Evolutionary conservation across 92 coral and sea anemone genomes (phyloP), one percentile per base, ranked within the genome.

Genomic region (Epizoanthus scotinus): DNA sequence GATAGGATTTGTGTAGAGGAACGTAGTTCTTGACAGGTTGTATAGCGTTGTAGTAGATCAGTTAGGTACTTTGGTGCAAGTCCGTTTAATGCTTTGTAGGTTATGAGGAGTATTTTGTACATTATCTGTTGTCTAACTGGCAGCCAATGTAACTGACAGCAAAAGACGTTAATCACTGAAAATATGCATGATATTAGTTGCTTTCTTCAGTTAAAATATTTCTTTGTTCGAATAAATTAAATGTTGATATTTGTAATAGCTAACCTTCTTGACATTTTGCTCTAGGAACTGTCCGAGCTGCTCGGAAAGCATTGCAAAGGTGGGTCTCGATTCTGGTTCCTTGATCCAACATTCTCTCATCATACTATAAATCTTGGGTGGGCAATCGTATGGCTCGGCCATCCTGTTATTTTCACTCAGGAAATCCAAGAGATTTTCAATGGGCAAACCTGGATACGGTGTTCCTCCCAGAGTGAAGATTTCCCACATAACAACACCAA

Each of bases 401-500:
- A 91, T 91, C 17, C 94, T 87, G 78, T 88, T 91, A 47, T 89
- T 90, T 78, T 85, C 89, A 29, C 60, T 82, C 64, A 91, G 58
- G 61, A 84, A 91, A 82, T 91, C 94, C 36, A 91, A 67, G 34
- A 91, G 85, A 25, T 91, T 72, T 34, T 91, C 94, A 19, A 83
- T 83, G 21, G 94, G 94, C 27, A 91, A 50, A 14, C 91, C 84
- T 28, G 94, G 94, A 27, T 91, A 91, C 10, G 94, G 94, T 19
- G 90, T 88, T 8, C 94, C 91, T 17, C 94, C 94, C 14, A 91
- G 86, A 3, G 94, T 91, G 73, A 85, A 85, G 58, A 79, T 85
- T 71, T 91, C 94, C 94, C 94, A 91, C 25, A 91, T 57, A 0
- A 87, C 82, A 63, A 91, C 85, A 66, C 94, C 94, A 85, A 88